Base-by-base conservation (phyloP, 1,140 invertebrate species). In the Mylabris phalerata region DNA sequence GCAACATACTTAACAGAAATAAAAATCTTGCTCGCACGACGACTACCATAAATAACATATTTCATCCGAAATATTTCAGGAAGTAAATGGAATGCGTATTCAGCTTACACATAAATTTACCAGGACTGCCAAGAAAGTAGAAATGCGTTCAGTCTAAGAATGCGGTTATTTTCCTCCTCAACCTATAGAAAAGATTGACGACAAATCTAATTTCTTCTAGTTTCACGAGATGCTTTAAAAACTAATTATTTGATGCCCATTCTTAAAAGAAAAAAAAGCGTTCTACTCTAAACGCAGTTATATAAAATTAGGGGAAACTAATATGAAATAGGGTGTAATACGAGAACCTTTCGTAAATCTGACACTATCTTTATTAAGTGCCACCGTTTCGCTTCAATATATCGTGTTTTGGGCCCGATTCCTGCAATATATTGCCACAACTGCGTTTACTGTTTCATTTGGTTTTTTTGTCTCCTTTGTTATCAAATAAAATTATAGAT, bases 71-170 rank as follows among this genome's bases (percentile, higher is more conserved):
- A 55, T 48, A 64, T 61, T 65, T 55, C 54, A 48, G 57, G 50
- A 58, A 59, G 65, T 50, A 64, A 63, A 67, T 64, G 60, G 63
- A 67, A 65, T 63, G 59, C 65, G 63, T 67, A 63, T 65, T 60
- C 65, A 65, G 57, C 65, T 65, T 67, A 52, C 52, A 60, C 52
- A 67, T 67, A 67, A 67, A 67, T 67, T 62, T 62, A 59, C 64
- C 54, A 58, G 32, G 19, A 32, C 32, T 32, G 32, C 32, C 7
- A 32, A 32, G 32, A 32, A 32, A 32, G 50, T 55, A 67, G 60
- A 55, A 56, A 52, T 47, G 32, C 25, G 44, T 51, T 43, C 54
- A 57, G 55, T 54, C 50, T 57, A 63, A 63, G 62, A 64, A 64
- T 64, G 62, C 55, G 62, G 59, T 64, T 63, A 61, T 64, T 61